Evolutionary conservation across 2,888 invertebrate species (phyloP).

Genomic region (Philopedon plagiatum): DNA sequence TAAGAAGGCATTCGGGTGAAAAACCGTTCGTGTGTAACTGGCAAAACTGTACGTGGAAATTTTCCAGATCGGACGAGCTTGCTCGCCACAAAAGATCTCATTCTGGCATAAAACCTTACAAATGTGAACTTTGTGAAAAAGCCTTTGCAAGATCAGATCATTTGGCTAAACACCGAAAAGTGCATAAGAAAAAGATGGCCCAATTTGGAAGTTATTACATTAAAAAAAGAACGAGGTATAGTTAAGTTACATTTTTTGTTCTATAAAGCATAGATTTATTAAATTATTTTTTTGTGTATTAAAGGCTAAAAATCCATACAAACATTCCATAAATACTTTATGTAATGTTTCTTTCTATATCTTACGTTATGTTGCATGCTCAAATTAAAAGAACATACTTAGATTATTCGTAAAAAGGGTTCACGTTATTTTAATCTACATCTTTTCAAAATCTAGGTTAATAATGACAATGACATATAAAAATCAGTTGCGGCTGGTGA

Average conservation of each 20-base stretch:
- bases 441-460: too few relatives aligned
- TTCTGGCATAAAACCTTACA: constrained; percentile 94
- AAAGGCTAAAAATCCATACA: constrained; percentile 18
- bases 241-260: constrained; percentile 26
- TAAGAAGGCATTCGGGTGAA: constrained; percentile 84
- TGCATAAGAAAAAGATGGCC: constrained; percentile 78
- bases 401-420: too few relatives aligned
- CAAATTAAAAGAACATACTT: not conserved
- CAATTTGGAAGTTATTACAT: constrained; percentile 62
- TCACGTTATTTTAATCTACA: too few relatives aligned
- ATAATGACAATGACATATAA: too few relatives aligned
- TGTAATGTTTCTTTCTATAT: not conserved
- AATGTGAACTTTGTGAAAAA: constrained; percentile 89
- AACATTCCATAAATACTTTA: constrained; percentile 22
- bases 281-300: constrained; percentile 1
- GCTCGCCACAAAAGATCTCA: constrained; percentile 95
- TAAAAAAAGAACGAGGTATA: constrained; percentile 53
- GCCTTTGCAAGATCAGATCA: constrained; percentile 95
- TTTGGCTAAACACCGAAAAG: constrained; percentile 91
- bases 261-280: not conserved
- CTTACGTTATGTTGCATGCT: not conserved
- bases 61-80: constrained; percentile 94
- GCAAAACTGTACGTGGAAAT: constrained; percentile 89
- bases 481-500: too few relatives aligned
- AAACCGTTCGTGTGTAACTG: constrained; percentile 75